A percentile compares a stretch with the other conserved stretches of the same genome.
These are phyloP conservation scores for Brachyhypopomus occidentalis DNA, from an alignment of 2,113 vertebrate genomes.

Conservation along the genomic window DNA sequence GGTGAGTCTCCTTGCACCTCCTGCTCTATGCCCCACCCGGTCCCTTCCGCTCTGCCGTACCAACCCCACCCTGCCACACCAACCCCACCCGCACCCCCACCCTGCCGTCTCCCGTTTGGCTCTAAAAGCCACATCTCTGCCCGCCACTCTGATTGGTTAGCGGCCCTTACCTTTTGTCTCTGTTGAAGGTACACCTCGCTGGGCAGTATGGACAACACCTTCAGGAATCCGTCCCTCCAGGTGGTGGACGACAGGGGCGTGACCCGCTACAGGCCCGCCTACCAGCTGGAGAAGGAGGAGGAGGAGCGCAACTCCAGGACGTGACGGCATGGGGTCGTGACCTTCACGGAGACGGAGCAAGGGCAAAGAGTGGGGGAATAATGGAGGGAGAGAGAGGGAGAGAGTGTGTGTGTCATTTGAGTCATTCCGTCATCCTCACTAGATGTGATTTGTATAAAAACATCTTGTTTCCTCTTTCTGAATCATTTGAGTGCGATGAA, in stretches of 20 bases:
- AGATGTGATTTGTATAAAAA: constrained; percentile 62
- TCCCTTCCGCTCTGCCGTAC: background rate
- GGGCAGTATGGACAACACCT: constrained; percentile 88
- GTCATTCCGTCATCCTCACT: no score
- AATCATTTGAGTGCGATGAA: constrained; percentile 13
- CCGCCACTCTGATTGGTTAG: background rate
- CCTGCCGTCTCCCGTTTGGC: background rate
- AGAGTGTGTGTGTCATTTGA: no score
- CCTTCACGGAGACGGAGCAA: background rate
- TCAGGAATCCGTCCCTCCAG: constrained; percentile 79
- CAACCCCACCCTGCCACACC: background rate
- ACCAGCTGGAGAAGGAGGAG: constrained; percentile 86
- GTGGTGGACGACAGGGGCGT: constrained; percentile 72
- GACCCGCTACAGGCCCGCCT: constrained; percentile 81
- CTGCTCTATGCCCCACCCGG: no score
- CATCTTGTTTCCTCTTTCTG: constrained; percentile 45
- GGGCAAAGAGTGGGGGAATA: background rate
- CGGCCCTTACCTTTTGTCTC: constrained; percentile 8
- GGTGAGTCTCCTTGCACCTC: constrained; percentile 72
- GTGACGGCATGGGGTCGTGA: constrained; percentile 59
- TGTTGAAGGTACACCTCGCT: constrained; percentile 88
- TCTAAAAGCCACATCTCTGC: background rate
- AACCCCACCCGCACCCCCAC: no score
- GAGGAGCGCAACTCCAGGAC: constrained; percentile 86
- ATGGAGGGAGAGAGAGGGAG: background rate